Evolutionary conservation across 2,888 invertebrate genomes (phyloP).

Genomic region (Eustalomyia histrio): DNA sequence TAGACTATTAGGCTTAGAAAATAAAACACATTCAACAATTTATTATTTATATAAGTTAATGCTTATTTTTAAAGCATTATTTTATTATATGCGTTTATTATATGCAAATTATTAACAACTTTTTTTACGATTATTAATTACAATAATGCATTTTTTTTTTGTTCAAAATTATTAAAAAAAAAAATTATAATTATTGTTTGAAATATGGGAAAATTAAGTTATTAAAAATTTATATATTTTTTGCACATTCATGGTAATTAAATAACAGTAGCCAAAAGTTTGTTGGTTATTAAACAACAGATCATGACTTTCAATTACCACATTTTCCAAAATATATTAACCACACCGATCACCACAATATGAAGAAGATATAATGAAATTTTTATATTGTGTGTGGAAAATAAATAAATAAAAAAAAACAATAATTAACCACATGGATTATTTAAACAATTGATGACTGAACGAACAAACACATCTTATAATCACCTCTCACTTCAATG

Average conservation of each 20-base stretch:
- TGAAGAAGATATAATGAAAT: slow-evolving; percentile 31
- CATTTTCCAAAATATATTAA: not conserved
- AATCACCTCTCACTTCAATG: slow-evolving; percentile 39
- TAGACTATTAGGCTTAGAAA: too few species aligned
- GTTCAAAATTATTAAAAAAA: not conserved
- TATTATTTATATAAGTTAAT: not conserved
- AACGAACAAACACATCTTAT: not conserved
- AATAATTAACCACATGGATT: slow-evolving; percentile 11
- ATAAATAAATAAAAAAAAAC: too few species aligned
- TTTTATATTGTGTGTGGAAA: not conserved
- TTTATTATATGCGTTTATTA: not conserved
- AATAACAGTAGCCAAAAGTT: slow-evolving; percentile 24
- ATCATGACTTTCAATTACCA: slow-evolving; percentile 47
- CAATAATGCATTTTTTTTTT: slow-evolving; percentile 7
- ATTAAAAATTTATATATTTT: slow-evolving; percentile 20
- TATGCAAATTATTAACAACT: not conserved
- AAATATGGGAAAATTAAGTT: slow-evolving; percentile 37
- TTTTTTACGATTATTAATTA: not conserved
- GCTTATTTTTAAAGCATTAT: not conserved
- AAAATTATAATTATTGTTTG: slow-evolving; percentile 22
- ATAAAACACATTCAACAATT: not conserved
- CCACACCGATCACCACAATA: not conserved
- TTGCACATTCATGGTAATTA: slow-evolving; percentile 43
- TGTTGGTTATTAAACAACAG: slow-evolving; percentile 16
- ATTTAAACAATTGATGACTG: slow-evolving; percentile 33